Conservation (phyloP, 2,888 invertebrate genomes). For the Melanchra persicariae region DNA sequence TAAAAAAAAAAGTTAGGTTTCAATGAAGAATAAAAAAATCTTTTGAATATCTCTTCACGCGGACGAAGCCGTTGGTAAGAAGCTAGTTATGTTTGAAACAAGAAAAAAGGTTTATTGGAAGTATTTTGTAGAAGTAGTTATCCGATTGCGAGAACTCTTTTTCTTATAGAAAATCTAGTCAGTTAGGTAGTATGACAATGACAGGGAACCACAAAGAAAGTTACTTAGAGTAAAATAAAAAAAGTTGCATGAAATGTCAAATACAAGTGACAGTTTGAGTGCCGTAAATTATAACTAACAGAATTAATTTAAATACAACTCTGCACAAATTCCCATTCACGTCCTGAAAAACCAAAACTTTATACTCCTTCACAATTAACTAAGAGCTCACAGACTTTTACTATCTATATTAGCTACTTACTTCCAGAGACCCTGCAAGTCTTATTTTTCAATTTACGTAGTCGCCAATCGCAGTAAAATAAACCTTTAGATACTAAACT, state of each 20-base stretch:
- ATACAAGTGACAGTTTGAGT: neutral
- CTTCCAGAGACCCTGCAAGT: conserved; percentile 37
- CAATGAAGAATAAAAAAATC: no score
- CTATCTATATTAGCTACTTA: conserved; percentile 27
- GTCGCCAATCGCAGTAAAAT: conserved; percentile 75
- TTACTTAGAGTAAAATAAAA: no score
- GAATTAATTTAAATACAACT: neutral
- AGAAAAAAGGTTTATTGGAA: no score
- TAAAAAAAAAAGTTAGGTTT: no score
- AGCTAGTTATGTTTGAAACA: no score
- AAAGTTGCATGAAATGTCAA: neutral
- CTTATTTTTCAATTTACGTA: conserved; percentile 81
- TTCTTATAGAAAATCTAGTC: no score
- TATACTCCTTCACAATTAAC: conserved; percentile 13
- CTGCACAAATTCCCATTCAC: neutral
- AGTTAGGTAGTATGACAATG: no score
- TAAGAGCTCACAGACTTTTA: conserved; percentile 13
- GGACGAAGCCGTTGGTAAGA: no score
- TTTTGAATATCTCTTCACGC: no score
- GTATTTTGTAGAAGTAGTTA: neutral
- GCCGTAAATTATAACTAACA: neutral
- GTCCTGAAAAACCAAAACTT: neutral
- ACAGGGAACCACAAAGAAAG: no score
- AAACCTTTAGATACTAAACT: conserved; percentile 80
- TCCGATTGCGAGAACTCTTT: neutral